Evolutionary conservation across 92 coral and sea anemone genomes (phyloP), one percentile per base, ranked within the genome.

Genomic region (Epizoanthus stellaris): DNA sequence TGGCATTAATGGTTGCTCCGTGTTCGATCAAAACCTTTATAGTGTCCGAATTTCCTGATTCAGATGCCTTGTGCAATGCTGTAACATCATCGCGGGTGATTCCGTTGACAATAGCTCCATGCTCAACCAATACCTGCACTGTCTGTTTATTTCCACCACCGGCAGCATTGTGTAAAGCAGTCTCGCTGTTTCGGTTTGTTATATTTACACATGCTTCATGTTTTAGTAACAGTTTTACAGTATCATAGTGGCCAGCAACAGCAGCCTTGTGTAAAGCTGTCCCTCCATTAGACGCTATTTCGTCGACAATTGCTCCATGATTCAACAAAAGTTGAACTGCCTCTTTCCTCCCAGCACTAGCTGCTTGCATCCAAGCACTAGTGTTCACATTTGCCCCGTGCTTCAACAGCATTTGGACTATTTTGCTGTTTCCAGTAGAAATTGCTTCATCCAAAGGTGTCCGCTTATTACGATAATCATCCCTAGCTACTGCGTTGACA

Each of bases 161-260:
- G 56, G 80, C 80, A n/a, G 64, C 80, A 53, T 74, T 52, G 63
- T 74, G 80, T 47, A 74, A 74, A 49, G 65, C 80, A 20, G 21
- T 74, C 63, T 74, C 80, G 63, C 79, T 73, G 54, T 73, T 61
- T 52, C 19, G 36, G 3, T 62, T 6, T 49, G 79, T 73, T 6
- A 52, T n/a, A 49, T 73, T 73, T 2, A 74, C 80, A 49, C 60
- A 47, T 20, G 64, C 80, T 20, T 64, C 80, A 19, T 25, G 66
- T 12, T 53, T 9, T 30, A 45, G 65, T 39, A 75, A 75, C 20
- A 75, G n/a, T 13, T 25, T 20, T 16, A 30, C 80, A 6, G 39
- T 56, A 54, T 5, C 43, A 23, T 5, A 53, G 59, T 19, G 53
- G 15, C 39, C 59, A 25, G 43, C 13, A 23, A 75, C 6, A 21